Conservation (phyloP, 1,140 invertebrate genomes). For the Ectropis grisescens region DNA sequence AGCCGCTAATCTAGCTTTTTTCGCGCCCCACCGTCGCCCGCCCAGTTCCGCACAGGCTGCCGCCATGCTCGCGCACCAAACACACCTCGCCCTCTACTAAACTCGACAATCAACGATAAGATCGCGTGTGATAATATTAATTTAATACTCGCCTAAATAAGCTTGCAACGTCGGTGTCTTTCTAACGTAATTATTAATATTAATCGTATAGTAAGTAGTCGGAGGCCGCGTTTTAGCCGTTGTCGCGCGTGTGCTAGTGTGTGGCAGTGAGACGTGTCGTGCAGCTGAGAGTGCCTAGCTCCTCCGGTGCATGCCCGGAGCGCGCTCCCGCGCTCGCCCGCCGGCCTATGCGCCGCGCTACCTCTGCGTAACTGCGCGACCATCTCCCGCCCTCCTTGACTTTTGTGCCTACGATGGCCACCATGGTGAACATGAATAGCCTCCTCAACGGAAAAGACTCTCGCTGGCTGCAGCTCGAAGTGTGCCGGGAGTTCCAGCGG, state of each 20-base stretch:
- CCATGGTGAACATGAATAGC: slow-evolving; percentile 98
- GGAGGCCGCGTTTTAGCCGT: slow-evolving; percentile 11
- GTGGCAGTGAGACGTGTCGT: slow-evolving; percentile 31
- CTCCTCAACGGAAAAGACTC: slow-evolving; percentile 98
- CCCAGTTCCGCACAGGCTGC: slow-evolving; percentile 48
- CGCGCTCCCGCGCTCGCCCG: slow-evolving; percentile 49
- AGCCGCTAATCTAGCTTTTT: slow-evolving; percentile 66
- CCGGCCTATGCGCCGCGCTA: slow-evolving; percentile 61
- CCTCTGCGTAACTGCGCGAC: slow-evolving; percentile 50
- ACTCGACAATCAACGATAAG: slow-evolving; percentile 60
- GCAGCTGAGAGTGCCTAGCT: slow-evolving; percentile 16
- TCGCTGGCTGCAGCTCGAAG: slow-evolving; percentile 99
- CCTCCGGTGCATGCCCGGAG: slow-evolving; percentile 44
- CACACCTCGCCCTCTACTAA: slow-evolving; percentile 65
- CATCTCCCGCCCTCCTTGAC: slow-evolving; percentile 23
- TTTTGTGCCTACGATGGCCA: slow-evolving; percentile 77
- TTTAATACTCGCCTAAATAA: slow-evolving; percentile 66
- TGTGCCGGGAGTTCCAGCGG: slow-evolving; percentile 99
- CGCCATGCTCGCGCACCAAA: slow-evolving; percentile 61
- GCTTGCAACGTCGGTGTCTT: slow-evolving; percentile 67
- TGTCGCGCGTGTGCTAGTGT: slow-evolving; percentile 38
- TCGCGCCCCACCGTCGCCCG: slow-evolving; percentile 56
- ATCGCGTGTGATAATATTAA: slow-evolving; percentile 67
- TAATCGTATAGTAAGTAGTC: slow-evolving; percentile 44
- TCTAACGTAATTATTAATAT: slow-evolving; percentile 60